Percentiles rank a stretch among this genome's conserved stretches.
Conservation (phyloP, 2,113 vertebrate genomes). For the Cochlearius cochlearius region DNA sequence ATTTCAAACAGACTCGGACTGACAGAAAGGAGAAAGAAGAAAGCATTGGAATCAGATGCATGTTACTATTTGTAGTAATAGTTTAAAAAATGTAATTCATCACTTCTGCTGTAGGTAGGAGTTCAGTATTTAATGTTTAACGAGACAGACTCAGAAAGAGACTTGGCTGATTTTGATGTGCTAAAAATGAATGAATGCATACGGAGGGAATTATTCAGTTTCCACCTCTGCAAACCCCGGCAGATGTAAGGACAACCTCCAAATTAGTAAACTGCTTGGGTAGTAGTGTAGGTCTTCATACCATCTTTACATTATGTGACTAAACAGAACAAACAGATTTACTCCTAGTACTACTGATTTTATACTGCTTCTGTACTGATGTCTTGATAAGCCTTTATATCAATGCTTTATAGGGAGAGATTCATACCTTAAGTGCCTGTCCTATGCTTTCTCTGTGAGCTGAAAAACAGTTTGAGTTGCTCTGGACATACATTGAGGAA, state of each 20-base stretch:
- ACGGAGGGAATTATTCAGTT: neutral
- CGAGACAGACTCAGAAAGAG: neutral
- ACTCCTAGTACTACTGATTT: neutral
- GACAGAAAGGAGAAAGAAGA: neutral
- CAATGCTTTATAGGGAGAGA: neutral
- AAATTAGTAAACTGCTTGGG: neutral
- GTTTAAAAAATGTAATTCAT: neutral
- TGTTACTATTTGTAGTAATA: neutral
- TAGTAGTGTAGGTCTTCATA: neutral
- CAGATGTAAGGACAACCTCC: neutral
- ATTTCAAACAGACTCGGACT: neutral
- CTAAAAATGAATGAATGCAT: neutral
- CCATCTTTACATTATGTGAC: neutral
- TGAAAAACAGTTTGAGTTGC: neutral
- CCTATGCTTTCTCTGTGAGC: neutral
- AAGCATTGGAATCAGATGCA: neutral
- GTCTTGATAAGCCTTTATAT: neutral
- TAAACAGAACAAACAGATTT: neutral
- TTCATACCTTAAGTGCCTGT: neutral
- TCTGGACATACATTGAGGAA: neutral
- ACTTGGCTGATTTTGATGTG: slow-evolving; percentile 16
- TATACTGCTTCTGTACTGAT: neutral
- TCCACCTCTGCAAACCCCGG: neutral
- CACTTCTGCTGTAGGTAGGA: neutral
- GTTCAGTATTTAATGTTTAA: slow-evolving; percentile 24